Percentiles rank a stretch among this genome's conserved stretches.
Conservation (phyloP, 2,113 vertebrate genomes). For the Lethenteron reissneri region DNA sequence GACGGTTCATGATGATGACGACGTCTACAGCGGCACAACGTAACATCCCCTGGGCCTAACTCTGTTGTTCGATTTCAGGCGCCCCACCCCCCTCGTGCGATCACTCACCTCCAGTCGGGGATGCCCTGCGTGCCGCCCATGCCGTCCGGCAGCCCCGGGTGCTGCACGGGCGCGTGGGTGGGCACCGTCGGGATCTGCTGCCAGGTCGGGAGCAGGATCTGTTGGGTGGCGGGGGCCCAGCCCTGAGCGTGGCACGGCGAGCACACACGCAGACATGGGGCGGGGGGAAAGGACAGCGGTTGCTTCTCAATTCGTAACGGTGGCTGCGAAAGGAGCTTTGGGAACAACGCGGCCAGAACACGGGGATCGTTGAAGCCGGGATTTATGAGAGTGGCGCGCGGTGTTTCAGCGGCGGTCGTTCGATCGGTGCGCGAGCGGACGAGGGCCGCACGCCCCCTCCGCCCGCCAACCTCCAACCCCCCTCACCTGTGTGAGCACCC, state of each 20-base stretch:
- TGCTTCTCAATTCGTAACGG: too few species aligned
- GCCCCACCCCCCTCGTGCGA: neutral
- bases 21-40: too few species aligned
- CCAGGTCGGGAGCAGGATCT: conserved; percentile 85
- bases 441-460: too few species aligned
- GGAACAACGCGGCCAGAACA: too few species aligned
- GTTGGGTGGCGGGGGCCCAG: conserved; percentile 84
- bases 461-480: neutral
- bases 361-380: too few species aligned
- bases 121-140: conserved; percentile 70
- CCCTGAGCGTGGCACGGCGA: conserved; percentile 32
- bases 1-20: too few species aligned
- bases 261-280: neutral
- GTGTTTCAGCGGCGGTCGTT: too few species aligned
- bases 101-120: conserved; percentile 71
- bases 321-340: too few species aligned
- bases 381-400: too few species aligned
- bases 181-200: conserved; percentile 85
- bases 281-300: neutral
- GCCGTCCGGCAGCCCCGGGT: conserved; percentile 73
- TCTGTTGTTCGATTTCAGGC: too few species aligned
- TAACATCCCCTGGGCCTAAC: too few species aligned
- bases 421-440: too few species aligned
- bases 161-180: conserved; percentile 86
- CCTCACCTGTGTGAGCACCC: conserved; percentile 84